These are phyloP conservation scores for Austrofundulus limnaeus DNA, from an alignment of 2,113 vertebrate genomes.

Conservation along the genomic window DNA sequence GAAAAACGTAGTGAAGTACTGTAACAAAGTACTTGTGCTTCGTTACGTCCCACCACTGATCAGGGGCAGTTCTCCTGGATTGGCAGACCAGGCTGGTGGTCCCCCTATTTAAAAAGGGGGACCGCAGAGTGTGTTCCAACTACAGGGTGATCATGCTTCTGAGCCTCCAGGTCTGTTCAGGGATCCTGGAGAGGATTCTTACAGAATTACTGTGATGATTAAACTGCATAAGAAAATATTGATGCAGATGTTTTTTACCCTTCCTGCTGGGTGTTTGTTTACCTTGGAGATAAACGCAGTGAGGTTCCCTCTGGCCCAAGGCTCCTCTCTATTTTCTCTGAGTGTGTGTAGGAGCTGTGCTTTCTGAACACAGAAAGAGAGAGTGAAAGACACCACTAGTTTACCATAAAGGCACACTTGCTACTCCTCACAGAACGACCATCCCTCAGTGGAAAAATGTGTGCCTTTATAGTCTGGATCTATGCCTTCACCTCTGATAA, in stretches of 20 bases:
- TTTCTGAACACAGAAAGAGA: constrained; percentile 27
- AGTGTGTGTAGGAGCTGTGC: constrained; percentile 18
- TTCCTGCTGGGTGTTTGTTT: constrained; percentile 63
- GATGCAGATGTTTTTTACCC: constrained; percentile 30
- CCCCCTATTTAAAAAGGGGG: no score
- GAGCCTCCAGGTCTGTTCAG: no score
- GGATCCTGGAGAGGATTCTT: no score
- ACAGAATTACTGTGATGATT: constrained; percentile 63
- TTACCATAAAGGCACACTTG: constrained; percentile 31
- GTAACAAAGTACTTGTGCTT: no score
- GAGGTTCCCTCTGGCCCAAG: constrained; percentile 26
- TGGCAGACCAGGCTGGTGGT: no score
- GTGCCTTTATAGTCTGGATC: not conserved
- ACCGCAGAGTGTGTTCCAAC: no score
- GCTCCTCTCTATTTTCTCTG: constrained; percentile 32
- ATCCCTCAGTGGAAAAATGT: not conserved
- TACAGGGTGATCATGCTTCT: no score
- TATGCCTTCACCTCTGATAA: constrained; percentile 15
- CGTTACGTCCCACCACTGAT: no score
- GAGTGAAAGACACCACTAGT: constrained; percentile 1
- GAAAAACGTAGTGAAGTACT: no score
- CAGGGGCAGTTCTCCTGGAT: no score
- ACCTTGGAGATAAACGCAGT: constrained; percentile 54
- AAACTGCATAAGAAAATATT: constrained; percentile 33
- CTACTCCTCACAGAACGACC: not conserved